Evolutionary conservation across 2,888 invertebrate genomes (phyloP).

Genomic region (Latheticus oryzae): DNA sequence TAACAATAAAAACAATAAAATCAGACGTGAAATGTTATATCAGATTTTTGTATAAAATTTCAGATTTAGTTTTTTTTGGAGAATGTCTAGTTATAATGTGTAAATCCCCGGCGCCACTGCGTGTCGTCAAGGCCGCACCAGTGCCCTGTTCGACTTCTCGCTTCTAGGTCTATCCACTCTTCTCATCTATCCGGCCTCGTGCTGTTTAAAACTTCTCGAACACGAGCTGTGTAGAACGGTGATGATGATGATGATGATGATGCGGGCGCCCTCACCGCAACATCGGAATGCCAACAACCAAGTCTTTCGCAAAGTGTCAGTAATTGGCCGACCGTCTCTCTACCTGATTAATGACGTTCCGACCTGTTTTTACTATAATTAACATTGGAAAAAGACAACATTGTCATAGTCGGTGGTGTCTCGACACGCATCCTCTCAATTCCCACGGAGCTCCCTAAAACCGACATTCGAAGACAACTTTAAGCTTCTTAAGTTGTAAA

Average conservation of each 20-base stretch:
- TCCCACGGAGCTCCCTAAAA: conserved; percentile 27
- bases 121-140: conserved; percentile 40
- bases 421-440: conserved; percentile 1
- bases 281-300: conserved; percentile 38
- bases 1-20: conserved; percentile 3
- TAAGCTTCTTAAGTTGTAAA: conserved; percentile 42
- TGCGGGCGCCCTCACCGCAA: conserved; percentile 43
- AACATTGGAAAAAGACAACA: conserved; percentile 24
- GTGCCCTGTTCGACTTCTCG: conserved; percentile 6
- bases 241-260: conserved; percentile 35
- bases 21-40: background rate
- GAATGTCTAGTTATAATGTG: background rate
- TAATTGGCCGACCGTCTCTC: conserved; percentile 35
- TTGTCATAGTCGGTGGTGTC: conserved; percentile 11
- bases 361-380: conserved; percentile 25
- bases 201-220: conserved; percentile 40
- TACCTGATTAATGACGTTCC: conserved; percentile 35
- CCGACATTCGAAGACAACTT: conserved; percentile 19
- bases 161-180: conserved; percentile 36
- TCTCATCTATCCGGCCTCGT: conserved; percentile 40
- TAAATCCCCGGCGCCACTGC: conserved; percentile 16
- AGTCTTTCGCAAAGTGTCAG: conserved; percentile 35
- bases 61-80: too few species aligned
- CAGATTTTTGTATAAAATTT: background rate
- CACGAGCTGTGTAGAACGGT: conserved; percentile 34